Evolutionary conservation across 2,113 vertebrate species (phyloP).

Genomic region (Hippolais icterina): DNA sequence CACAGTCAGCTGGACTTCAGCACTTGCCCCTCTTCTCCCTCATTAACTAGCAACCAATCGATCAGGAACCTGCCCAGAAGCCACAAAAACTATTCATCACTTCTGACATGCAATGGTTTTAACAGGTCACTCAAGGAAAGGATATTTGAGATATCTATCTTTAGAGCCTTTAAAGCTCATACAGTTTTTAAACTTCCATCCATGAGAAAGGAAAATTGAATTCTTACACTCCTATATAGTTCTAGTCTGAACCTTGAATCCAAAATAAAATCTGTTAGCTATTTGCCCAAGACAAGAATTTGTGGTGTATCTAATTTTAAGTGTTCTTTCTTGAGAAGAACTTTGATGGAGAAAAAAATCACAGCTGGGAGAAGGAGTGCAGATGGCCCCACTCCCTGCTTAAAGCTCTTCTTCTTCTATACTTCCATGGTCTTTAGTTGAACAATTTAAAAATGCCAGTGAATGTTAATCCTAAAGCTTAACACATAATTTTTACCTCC

Average conservation of each 20-base stretch:
- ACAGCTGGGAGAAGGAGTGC: background rate
- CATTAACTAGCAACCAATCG: slow-evolving; percentile 68
- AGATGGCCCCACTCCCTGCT: background rate
- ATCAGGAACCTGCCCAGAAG: slow-evolving; percentile 72
- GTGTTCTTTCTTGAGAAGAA: background rate
- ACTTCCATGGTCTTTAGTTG: background rate
- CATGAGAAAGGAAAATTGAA: background rate
- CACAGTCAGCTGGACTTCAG: slow-evolving; percentile 65
- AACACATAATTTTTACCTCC: background rate
- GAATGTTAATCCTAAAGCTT: background rate
- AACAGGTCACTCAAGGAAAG: slow-evolving; percentile 56
- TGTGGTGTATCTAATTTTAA: background rate
- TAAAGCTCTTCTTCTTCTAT: background rate
- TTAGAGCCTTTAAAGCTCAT: background rate
- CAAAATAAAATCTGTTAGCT: background rate
- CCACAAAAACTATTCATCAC: slow-evolving; percentile 74
- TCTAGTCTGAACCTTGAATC: background rate
- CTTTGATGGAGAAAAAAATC: background rate
- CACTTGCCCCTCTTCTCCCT: slow-evolving; percentile 56
- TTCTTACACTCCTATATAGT: background rate
- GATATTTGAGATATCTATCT: slow-evolving; percentile 49
- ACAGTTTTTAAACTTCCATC: background rate
- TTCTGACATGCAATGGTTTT: slow-evolving; percentile 62
- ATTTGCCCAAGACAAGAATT: background rate
- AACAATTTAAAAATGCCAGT: background rate